These are phyloP conservation scores for Cancer borealis DNA, from an alignment of 2,888 invertebrate species.

Conservation along the genomic window DNA sequence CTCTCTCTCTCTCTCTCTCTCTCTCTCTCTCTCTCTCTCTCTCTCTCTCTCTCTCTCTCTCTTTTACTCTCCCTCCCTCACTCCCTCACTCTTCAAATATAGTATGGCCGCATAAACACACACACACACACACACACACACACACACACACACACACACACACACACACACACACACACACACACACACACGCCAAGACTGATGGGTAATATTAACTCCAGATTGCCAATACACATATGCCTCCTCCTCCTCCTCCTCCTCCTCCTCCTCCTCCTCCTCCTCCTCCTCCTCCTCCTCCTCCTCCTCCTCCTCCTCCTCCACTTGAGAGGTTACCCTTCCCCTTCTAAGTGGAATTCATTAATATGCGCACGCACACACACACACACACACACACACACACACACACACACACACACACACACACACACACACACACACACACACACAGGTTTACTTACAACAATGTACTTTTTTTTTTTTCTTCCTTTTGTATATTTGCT, in stretches of 20 bases:
- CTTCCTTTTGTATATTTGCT: background rate
- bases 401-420: constrained; percentile 12
- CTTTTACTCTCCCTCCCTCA: background rate
- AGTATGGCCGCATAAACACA: background rate
- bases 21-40: constrained; percentile 32
- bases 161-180: background rate
- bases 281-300: background rate
- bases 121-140: constrained; percentile 32
- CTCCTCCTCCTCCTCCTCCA: constrained; percentile 2
- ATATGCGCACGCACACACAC: constrained; percentile 17
- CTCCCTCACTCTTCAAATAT: background rate
- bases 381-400: constrained; percentile 32
- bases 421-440: too few relatives aligned
- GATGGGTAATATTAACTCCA: constrained; percentile 32
- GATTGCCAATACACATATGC: constrained; percentile 27
- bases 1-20: constrained; percentile 32
- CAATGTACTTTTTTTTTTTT: background rate
- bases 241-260: constrained; percentile 18
- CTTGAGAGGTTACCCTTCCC: background rate
- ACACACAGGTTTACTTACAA: too few relatives aligned
- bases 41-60: constrained; percentile 32
- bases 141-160: background rate
- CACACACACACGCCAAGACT: background rate
- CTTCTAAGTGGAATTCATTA: constrained; percentile 22
- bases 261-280: constrained; percentile 1